These are phyloP conservation scores for Holothuria leucospilota DNA, from an alignment of 53 echinoderm and acorn worm species.

Conservation along the genomic window DNA sequence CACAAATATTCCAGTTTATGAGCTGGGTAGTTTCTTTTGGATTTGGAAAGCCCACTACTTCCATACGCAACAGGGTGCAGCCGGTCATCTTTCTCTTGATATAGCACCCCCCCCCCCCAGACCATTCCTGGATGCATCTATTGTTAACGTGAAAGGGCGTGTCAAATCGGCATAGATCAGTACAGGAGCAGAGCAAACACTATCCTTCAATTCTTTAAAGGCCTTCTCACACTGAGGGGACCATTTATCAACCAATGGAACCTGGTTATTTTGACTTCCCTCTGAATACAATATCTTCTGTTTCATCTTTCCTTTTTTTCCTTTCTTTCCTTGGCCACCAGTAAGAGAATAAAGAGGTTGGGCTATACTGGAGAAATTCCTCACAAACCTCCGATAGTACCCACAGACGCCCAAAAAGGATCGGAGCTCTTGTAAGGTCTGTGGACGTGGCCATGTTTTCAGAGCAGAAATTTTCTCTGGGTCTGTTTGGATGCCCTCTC, in stretches of 20 bases:
- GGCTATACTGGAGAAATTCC: slow-evolving; percentile 38
- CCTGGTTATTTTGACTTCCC: background rate
- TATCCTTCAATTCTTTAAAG: slow-evolving; percentile 33
- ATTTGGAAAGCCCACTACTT: slow-evolving; percentile 59
- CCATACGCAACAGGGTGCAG: slow-evolving; percentile 70
- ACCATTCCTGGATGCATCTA: slow-evolving; percentile 69
- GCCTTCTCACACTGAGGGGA: slow-evolving; percentile 54
- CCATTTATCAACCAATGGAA: slow-evolving; percentile 44
- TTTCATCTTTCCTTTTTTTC: background rate
- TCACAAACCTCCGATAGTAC: slow-evolving; percentile 59
- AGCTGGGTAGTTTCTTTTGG: slow-evolving; percentile 71
- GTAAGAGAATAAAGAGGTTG: slow-evolving; percentile 43
- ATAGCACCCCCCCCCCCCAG: slow-evolving; percentile 61
- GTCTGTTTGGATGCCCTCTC: slow-evolving; percentile 59
- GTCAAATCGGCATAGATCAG: slow-evolving; percentile 64
- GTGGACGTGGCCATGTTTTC: slow-evolving; percentile 53
- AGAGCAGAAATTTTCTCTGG: slow-evolving; percentile 55
- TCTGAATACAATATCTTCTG: no score
- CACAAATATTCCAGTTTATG: slow-evolving; percentile 65
- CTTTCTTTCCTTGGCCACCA: background rate
- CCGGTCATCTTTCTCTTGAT: slow-evolving; percentile 52
- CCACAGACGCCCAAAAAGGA: slow-evolving; percentile 57
- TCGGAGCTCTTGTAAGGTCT: slow-evolving; percentile 20
- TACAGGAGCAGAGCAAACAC: slow-evolving; percentile 58
- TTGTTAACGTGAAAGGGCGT: slow-evolving; percentile 55